Percentiles rank a stretch among this genome's conserved stretches.
Conservation (phyloP, 2,113 vertebrate genomes). For the Lophius piscatorius region DNA sequence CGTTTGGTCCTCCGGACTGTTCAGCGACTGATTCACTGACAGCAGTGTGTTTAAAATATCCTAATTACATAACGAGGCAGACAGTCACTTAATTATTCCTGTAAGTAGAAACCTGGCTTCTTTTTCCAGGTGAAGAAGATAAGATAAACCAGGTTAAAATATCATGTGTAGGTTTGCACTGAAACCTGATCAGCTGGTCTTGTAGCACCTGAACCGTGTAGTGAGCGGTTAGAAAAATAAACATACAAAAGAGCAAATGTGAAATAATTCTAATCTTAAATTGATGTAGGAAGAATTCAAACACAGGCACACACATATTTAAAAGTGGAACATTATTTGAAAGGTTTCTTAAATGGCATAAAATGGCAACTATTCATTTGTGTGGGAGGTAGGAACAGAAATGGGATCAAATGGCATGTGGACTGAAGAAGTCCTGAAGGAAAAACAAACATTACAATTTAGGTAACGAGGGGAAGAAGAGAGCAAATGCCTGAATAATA, state of each 20-base stretch:
- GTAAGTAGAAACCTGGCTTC: slow-evolving; percentile 6
- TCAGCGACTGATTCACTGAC: background rate
- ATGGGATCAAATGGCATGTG: background rate
- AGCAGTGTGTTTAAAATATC: background rate
- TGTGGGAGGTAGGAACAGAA: background rate
- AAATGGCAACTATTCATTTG: no score
- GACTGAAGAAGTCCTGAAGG: background rate
- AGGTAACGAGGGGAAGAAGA: background rate
- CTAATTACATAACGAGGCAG: background rate
- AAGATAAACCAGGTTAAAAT: background rate
- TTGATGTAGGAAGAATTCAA: no score
- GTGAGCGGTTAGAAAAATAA: background rate
- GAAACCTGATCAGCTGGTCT: slow-evolving; percentile 22
- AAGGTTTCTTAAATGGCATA: no score
- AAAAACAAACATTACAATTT: background rate
- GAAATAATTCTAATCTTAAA: no score
- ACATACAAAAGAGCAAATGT: background rate
- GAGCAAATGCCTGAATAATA: background rate
- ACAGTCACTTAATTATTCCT: background rate
- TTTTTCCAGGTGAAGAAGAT: slow-evolving; percentile 9
- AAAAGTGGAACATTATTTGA: background rate
- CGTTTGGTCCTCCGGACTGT: background rate
- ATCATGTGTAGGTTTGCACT: background rate
- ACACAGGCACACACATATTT: no score
- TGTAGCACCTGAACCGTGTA: background rate